Evolutionary conservation across 2,113 vertebrate species (phyloP).

Genomic region (Epinephelus moara): DNA sequence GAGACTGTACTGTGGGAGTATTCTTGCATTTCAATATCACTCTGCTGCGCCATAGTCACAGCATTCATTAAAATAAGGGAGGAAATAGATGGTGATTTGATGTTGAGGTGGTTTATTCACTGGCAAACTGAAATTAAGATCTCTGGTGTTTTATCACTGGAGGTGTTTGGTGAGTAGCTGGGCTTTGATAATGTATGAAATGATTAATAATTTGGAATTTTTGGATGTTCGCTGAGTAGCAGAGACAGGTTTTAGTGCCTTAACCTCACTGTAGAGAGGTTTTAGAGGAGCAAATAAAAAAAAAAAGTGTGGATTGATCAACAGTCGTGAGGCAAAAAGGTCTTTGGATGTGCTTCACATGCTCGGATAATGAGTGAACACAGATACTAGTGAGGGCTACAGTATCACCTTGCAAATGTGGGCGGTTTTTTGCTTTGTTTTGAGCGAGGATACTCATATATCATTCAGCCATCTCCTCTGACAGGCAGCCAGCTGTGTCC

Average conservation of each 20-base stretch:
- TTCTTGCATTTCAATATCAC: conserved; percentile 62
- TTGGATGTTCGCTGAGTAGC: background rate
- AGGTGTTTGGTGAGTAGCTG: background rate
- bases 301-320: background rate
- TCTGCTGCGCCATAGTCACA: conserved; percentile 39
- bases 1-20: conserved; percentile 60
- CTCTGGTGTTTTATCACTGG: conserved; percentile 2
- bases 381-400: background rate
- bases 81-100: conserved; percentile 44
- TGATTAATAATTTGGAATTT: conserved; percentile 6
- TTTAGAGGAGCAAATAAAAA: background rate
- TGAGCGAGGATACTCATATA: conserved; percentile 54
- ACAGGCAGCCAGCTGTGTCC: conserved; percentile 79
- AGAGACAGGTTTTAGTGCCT: background rate
- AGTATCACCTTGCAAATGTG: conserved; percentile 50
- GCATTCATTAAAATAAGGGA: conserved; percentile 54
- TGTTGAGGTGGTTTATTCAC: conserved; percentile 25
- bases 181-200: conserved; percentile 1
- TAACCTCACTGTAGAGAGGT: conserved; percentile 3
- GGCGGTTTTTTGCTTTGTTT: conserved; percentile 67
- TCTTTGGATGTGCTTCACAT: conserved; percentile 26
- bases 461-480: conserved; percentile 69
- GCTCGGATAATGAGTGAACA: conserved; percentile 49
- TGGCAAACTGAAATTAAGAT: conserved; percentile 45
- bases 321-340: conserved; percentile 12